Evolutionary conservation across 2,797 vertebrate species (phyloP), one percentile per base, ranked within the genome.

Genomic region (Centroberyx gerrardi): DNA sequence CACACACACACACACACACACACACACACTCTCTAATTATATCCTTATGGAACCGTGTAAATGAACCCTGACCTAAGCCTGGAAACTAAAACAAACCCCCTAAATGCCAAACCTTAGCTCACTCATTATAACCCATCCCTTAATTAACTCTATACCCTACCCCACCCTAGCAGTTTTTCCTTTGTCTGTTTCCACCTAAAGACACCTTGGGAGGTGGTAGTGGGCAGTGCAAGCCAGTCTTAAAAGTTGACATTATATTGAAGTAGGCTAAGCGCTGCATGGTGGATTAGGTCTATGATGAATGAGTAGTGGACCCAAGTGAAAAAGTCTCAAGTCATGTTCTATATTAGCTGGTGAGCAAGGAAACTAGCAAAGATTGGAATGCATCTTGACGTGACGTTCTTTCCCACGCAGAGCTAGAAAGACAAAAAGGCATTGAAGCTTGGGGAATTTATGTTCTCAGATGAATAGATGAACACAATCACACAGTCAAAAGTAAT

Each of bases 381-480:
- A 0, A 40, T 12, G 40, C 18, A 53, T 14, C 8, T 5, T 54
- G 54, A 68, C 5, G 2, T 33, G 56, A 10, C 33, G 70, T 28
- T 67, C 60, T 18, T 62, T 31, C 15, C 67, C 22, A 52, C 48
- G 13, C 4, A 54, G 42, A 31, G 17, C 42, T 31, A 54, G 17
- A 52, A 75, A 18, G 13, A 69, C 36, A 33, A 49, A 62, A 44
- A 60, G 42, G 8, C 31, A 48, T 56, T 70, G 12, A 44, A 31
- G 56, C 36, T 38, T 0, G 28, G 52, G 51, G n/a, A 63, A 60
- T 68, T 31, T 49, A 22, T 71, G 58, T 65, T 65, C 70, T 42
- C 67, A 61, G 28, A 62, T 53, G 60, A 8, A 54, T 29, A 54
- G 29, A 69, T 4, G 0, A 17, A 65, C 54, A 52, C 40, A 18